Evolutionary conservation across 2,797 vertebrate species (phyloP), one percentile per base, ranked within the genome.

Genomic region (Enteromius mattozi): DNA sequence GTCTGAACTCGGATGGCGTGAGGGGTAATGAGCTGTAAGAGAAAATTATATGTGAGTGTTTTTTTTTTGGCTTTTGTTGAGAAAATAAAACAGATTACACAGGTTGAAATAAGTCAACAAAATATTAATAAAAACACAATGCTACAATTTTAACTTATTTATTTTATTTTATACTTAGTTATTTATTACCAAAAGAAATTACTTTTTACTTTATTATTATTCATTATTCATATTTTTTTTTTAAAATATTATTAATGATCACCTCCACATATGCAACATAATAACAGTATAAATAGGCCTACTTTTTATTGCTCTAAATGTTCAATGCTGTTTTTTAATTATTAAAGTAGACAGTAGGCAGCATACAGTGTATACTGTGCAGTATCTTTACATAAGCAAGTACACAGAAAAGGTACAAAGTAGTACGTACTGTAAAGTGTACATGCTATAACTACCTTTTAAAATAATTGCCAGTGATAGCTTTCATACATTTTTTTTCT

Each of bases 1-100:
- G 97, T 99, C 93, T 99, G 98, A 91, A 99, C 98, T 1, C 98
- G 96, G 88, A 99, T 99, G 93, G 98, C 98, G 30, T 99, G 98
- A 35, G 98, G 97, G 69, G 98, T 99, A 91, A 99, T 99, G 93
- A 99, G 94, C 98, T 99, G 86, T 56, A 59, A 63, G 12, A 80
- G n/a, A 89, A 33, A 56, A 70, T 16, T 10, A 2, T 0, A 37
- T 10, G 19, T 8, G 12, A 6, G 17, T 61, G 17, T 42, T 12
- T 6, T 21, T 37, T 45, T 40, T 24, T 56, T 2, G 0, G 12
- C 2, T 59, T 1, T n/a, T 19, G 10, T 16, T 54, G 21, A 3
- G 13, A 45, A 78, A 78, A 78, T 61, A 16, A 63, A 30, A 17
- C 9, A 61, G 70, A 72, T 30, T 49, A 27, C 2, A 72, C 49